phyloP scores from a whole-genome alignment of 2,113 vertebrate genomes.

The Callopanchax toddi region DNA sequence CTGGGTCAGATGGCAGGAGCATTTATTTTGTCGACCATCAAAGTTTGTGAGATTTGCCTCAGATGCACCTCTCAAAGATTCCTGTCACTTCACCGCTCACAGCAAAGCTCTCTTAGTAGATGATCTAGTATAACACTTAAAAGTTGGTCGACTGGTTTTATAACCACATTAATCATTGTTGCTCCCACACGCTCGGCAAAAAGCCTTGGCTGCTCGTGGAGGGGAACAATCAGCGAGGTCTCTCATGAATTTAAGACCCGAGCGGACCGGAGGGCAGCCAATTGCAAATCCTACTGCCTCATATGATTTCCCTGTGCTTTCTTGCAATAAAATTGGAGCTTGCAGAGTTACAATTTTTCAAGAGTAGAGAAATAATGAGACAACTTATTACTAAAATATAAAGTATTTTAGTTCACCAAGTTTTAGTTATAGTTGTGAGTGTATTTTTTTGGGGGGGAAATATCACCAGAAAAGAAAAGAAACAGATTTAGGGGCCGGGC shows the following conservation, averaged over 20 bases:
- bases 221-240: slow-evolving; percentile 35
- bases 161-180: slow-evolving; percentile 68
- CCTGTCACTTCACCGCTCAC: slow-evolving; percentile 39
- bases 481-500: background rate
- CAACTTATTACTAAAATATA: background rate
- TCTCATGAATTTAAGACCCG: slow-evolving; percentile 54
- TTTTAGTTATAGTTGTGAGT: background rate
- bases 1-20: background rate
- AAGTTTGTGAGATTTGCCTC: slow-evolving; percentile 63
- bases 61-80: slow-evolving; percentile 49
- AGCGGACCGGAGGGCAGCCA: slow-evolving; percentile 27
- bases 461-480: background rate
- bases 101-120: slow-evolving; percentile 31
- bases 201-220: slow-evolving; percentile 43
- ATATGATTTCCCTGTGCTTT: slow-evolving; percentile 24
- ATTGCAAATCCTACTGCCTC: slow-evolving; percentile 12
- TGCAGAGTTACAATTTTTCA: background rate
- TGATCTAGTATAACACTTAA: slow-evolving; percentile 69
- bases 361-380: background rate
- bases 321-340: slow-evolving; percentile 21
- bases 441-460: no score
- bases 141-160: slow-evolving; percentile 60
- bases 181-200: slow-evolving; percentile 14
- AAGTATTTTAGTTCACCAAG: background rate
- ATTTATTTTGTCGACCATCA: slow-evolving; percentile 35